phyloP scores from a whole-genome alignment of 2,888 invertebrate species.

The Thereva nobilitata region DNA sequence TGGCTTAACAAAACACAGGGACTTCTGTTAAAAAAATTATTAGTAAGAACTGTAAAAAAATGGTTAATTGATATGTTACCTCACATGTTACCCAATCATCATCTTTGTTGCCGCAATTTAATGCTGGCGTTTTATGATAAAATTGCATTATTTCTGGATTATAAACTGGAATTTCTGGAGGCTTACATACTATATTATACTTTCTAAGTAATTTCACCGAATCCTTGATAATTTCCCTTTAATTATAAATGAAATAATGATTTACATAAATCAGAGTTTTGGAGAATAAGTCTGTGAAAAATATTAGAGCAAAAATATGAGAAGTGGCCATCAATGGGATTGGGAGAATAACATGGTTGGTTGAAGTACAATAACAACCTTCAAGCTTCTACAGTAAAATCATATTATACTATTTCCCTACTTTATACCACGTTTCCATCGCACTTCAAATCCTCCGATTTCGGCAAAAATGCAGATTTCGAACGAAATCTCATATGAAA shows the following conservation, averaged over 20 bases:
- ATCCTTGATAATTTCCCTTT: slow-evolving; percentile 59
- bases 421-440: too few relatives aligned
- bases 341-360: too few relatives aligned
- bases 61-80: slow-evolving; percentile 56
- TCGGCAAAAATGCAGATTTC: too few relatives aligned
- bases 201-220: slow-evolving; percentile 58
- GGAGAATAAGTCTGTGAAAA: too few relatives aligned
- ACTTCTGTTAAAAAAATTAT: slow-evolving; percentile 48
- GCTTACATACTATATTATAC: slow-evolving; percentile 62
- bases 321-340: too few relatives aligned
- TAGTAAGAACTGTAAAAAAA: background rate
- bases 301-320: too few relatives aligned
- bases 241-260: slow-evolving; percentile 35
- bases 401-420: too few relatives aligned
- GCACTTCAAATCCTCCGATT: too few relatives aligned
- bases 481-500: too few relatives aligned
- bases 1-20: slow-evolving; percentile 55
- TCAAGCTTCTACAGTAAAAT: too few relatives aligned
- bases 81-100: slow-evolving; percentile 79
- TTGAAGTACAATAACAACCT: too few relatives aligned
- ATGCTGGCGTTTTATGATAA: slow-evolving; percentile 63
- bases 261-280: too few relatives aligned
- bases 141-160: slow-evolving; percentile 76
- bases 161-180: slow-evolving; percentile 67
- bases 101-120: slow-evolving; percentile 65